Percentiles rank a stretch among this genome's conserved stretches.
phyloP scores from a whole-genome alignment of 2,113 vertebrate species.

The Protobothrops flavoviridis region DNA sequence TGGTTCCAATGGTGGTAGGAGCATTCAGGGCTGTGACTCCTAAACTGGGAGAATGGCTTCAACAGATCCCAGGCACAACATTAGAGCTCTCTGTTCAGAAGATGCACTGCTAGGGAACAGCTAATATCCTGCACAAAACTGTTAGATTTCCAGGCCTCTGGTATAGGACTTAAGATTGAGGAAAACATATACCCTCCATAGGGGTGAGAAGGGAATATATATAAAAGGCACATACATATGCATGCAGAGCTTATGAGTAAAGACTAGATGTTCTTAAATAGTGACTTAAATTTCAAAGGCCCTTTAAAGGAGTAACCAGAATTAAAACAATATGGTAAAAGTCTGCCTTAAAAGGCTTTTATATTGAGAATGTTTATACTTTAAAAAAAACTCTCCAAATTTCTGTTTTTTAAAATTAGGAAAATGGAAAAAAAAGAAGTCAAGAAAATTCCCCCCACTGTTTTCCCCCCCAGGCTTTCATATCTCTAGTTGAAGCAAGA shows the following conservation, averaged over 20 bases:
- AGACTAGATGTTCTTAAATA: background rate
- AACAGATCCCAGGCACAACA: too few relatives aligned
- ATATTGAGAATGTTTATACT: background rate
- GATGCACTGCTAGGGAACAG: too few relatives aligned
- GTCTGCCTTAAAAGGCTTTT: background rate
- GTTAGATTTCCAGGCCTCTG: too few relatives aligned
- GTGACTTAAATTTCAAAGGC: background rate
- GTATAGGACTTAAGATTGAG: too few relatives aligned
- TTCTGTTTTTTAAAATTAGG: background rate
- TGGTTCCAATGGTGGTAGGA: too few relatives aligned
- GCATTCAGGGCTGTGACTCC: too few relatives aligned
- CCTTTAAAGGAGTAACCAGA: background rate
- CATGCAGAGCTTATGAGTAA: background rate
- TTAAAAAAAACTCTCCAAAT: background rate
- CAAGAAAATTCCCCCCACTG: too few relatives aligned
- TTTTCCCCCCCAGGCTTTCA: background rate
- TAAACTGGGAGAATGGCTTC: too few relatives aligned
- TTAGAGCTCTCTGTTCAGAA: too few relatives aligned
- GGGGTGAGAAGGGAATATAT: too few relatives aligned
- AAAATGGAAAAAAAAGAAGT: background rate
- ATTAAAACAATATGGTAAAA: background rate
- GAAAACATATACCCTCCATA: too few relatives aligned
- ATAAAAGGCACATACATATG: background rate
- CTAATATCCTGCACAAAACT: too few relatives aligned
- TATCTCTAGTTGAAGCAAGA: background rate